Conservation (phyloP, 1,140 invertebrate species). For the Vanessa tameamea region DNA sequence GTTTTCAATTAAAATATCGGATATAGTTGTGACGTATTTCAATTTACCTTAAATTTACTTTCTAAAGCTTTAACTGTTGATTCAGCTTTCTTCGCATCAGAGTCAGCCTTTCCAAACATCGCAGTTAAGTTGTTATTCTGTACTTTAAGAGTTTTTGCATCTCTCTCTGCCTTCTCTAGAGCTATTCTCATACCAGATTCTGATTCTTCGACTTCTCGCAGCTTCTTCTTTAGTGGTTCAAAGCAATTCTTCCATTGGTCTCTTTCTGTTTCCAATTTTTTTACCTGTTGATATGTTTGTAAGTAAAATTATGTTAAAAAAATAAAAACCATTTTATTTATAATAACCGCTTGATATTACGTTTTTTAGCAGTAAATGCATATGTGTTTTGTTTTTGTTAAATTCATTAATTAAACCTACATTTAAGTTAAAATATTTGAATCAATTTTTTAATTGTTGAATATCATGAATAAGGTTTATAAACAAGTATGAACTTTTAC, state of each 20-base stretch:
- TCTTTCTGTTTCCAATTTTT: constrained; percentile 64
- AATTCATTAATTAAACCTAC: too few relatives aligned
- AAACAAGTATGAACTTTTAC: constrained; percentile 36
- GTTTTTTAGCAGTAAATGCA: too few relatives aligned
- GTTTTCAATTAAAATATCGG: too few relatives aligned
- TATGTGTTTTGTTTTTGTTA: too few relatives aligned
- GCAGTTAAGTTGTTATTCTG: constrained; percentile 66
- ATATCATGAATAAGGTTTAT: too few relatives aligned
- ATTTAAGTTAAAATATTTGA: too few relatives aligned
- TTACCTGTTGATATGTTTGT: constrained; percentile 42
- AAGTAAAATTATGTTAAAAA: too few relatives aligned
- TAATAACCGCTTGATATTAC: too few relatives aligned
- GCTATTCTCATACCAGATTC: constrained; percentile 77
- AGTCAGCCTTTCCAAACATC: constrained; percentile 66
- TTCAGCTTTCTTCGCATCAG: constrained; percentile 79
- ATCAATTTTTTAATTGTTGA: too few relatives aligned
- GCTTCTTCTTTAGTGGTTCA: constrained; percentile 72
- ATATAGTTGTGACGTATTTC: background rate
- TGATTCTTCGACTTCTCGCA: constrained; percentile 80
- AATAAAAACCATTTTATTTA: too few relatives aligned
- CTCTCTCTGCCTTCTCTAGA: constrained; percentile 79
- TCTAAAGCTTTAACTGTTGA: constrained; percentile 73
- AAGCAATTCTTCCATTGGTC: constrained; percentile 67
- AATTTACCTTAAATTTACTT: constrained; percentile 71
- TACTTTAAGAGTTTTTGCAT: constrained; percentile 69